phyloP scores from a whole-genome alignment of 2,113 vertebrate genomes.

The Toxotes chatareus region DNA sequence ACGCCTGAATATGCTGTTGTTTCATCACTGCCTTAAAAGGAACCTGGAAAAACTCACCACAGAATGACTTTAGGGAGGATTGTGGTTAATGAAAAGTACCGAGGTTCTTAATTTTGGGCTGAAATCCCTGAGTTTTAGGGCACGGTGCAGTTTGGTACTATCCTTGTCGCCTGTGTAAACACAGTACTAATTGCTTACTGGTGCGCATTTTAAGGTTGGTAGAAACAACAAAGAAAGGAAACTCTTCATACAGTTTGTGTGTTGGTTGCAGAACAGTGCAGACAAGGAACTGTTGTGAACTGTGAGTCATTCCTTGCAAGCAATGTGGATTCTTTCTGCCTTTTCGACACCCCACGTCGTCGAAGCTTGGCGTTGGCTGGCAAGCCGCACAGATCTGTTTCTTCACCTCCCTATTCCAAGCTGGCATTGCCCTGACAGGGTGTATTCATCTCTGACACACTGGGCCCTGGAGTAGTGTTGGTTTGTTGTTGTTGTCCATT shows the following conservation, averaged over 20 bases:
- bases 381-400: slow-evolving; percentile 37
- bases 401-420: slow-evolving; percentile 53
- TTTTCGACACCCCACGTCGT: slow-evolving; percentile 41
- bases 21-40: slow-evolving; percentile 48
- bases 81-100: slow-evolving; percentile 55
- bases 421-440: slow-evolving; percentile 43
- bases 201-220: slow-evolving; percentile 14
- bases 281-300: slow-evolving; percentile 38
- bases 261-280: slow-evolving; percentile 2
- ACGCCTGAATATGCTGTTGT: slow-evolving; percentile 49
- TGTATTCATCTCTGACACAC: slow-evolving; percentile 39
- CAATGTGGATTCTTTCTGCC: slow-evolving; percentile 47
- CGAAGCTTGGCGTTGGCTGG: slow-evolving; percentile 12
- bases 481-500: slow-evolving; percentile 60
- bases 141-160: neutral
- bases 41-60: slow-evolving; percentile 52
- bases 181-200: neutral
- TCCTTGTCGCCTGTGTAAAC: neutral
- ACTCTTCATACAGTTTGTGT: neutral
- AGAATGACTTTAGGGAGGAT: slow-evolving; percentile 47
- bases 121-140: slow-evolving; percentile 14
- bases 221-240: slow-evolving; percentile 16
- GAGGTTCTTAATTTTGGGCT: slow-evolving; percentile 37
- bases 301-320: slow-evolving; percentile 35
- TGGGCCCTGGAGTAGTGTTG: slow-evolving; percentile 13